A percentile compares a stretch with the other conserved stretches of the same genome.
Evolutionary conservation across 2,797 vertebrate genomes (phyloP).

Genomic region (Pyrocephalus nanus): DNA sequence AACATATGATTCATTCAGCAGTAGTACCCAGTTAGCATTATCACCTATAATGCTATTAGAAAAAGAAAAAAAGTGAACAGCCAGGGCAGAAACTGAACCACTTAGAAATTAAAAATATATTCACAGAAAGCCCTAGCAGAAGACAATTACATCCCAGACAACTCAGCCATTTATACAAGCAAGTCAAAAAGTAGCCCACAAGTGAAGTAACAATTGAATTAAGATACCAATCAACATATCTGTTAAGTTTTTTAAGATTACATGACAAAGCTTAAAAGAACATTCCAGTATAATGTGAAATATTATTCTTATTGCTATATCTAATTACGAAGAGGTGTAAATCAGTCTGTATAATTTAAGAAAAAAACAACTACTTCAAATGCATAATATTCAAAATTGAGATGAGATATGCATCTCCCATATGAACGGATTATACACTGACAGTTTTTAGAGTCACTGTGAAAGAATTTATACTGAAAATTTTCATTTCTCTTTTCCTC

Average conservation of each 20-base stretch:
- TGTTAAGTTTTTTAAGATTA: constrained; percentile 45
- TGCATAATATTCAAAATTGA: constrained; percentile 11
- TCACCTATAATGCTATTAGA: not conserved
- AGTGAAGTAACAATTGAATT: constrained; percentile 52
- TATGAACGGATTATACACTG: not conserved
- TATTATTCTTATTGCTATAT: constrained; percentile 29
- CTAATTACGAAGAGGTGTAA: constrained; percentile 40
- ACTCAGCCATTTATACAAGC: not conserved
- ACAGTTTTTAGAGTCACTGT: not conserved
- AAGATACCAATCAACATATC: constrained; percentile 30
- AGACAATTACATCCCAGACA: not conserved
- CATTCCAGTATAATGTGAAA: constrained; percentile 5
- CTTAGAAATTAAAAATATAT: constrained; percentile 46
- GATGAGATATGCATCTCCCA: not conserved
- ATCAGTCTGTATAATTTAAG: not conserved
- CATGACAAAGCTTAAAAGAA: constrained; percentile 39
- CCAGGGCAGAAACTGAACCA: not conserved
- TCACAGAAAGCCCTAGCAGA: constrained; percentile 16
- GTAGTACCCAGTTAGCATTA: not conserved
- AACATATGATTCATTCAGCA: constrained; percentile 14
- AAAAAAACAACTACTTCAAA: not conserved
- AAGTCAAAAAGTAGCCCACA: constrained; percentile 18
- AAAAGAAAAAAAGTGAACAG: constrained; percentile 5
- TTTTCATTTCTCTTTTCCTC: not conserved
- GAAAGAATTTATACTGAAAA: not conserved